Base-by-base conservation (phyloP, 1,140 invertebrate species). In the Drosophila auraria region DNA sequence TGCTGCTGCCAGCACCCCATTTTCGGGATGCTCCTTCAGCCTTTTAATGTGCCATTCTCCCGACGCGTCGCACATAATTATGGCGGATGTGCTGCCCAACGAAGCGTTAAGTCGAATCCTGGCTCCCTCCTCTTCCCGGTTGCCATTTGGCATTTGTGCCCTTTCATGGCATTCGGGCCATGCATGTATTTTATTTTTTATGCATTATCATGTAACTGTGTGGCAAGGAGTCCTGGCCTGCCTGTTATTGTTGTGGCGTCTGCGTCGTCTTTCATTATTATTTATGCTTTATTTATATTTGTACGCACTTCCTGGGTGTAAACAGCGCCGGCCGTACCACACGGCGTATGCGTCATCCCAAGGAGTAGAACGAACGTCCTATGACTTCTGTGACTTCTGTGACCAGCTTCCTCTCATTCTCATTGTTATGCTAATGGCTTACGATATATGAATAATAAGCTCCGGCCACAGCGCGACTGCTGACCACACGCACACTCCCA, bases 261-360 rank as follows among this genome's bases (percentile, higher is more conserved):
- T 70, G 23, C 15, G 86, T 90, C 78, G 82, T 90, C 86, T 80
- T 90, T 90, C 79, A 90, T 90, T 90, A 90, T 90, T 90, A 90
- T 90, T 90, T 90, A 90, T 90, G 86, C 79, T 90, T 90, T 90
- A 90, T 89, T 90, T 89, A 79, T 89, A 89, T 90, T 78, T 90
- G 79, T 90, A 90, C 86, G 86, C 86, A 90, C 82, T 90, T 90
- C 86, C 86, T 77, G 63, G 44, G 63, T 72, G 78, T 81, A 70
- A 81, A 84, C 78, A 84, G 11, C 11, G 33, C 12, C 30, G 17
- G 36, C 30, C 65, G 74, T 61, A 66, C 78, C 82, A 72, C 78
- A 81, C 70, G 78, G 82, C 81, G 78, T 84, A 89, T 89, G 74
- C 81, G 84, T 89, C 80, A 87, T 77, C 51, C 25, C 42, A 60